Percentiles rank a stretch among this genome's conserved stretches.
phyloP scores from a whole-genome alignment of 2,113 vertebrate genomes.

The Malurus cyaneus region DNA sequence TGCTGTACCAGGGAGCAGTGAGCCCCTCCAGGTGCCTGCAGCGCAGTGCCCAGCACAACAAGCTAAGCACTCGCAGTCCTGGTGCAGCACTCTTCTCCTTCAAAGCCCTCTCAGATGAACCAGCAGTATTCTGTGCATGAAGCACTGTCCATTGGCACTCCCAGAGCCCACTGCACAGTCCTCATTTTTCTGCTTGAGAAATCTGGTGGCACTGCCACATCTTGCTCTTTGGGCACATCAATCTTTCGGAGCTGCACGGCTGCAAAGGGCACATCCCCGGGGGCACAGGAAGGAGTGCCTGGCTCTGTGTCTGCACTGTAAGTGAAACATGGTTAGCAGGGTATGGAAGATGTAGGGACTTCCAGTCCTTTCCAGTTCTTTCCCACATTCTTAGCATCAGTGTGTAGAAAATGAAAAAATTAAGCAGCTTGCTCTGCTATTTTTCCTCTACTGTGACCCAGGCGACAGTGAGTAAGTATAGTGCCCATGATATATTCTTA shows the following conservation, averaged over 20 bases:
- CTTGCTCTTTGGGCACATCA: background rate
- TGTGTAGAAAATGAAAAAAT: background rate
- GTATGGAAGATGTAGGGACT: background rate
- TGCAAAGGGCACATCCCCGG: background rate
- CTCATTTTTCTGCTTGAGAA: rapidly evolving
- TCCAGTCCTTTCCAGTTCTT: background rate
- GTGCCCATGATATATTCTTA: background rate
- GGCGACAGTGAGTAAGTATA: background rate
- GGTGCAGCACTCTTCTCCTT: background rate
- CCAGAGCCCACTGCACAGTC: background rate
- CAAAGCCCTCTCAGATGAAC: background rate
- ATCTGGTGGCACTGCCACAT: background rate
- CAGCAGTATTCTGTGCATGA: background rate
- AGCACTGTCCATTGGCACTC: background rate
- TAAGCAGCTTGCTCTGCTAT: background rate
- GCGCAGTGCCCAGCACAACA: background rate
- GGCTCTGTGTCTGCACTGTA: background rate
- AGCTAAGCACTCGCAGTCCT: rapidly evolving
- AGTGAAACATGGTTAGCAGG: background rate
- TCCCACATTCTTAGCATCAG: background rate
- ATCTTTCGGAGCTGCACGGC: rapidly evolving
- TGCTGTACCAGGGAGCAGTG: rapidly evolving
- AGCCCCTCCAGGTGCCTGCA: background rate
- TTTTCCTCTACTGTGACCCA: slow-evolving; percentile 26
- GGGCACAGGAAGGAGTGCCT: background rate